A percentile compares a stretch with the other conserved stretches of the same genome.
Evolutionary conservation across 2,888 invertebrate genomes (phyloP).

Genomic region (Lottia scabra): DNA sequence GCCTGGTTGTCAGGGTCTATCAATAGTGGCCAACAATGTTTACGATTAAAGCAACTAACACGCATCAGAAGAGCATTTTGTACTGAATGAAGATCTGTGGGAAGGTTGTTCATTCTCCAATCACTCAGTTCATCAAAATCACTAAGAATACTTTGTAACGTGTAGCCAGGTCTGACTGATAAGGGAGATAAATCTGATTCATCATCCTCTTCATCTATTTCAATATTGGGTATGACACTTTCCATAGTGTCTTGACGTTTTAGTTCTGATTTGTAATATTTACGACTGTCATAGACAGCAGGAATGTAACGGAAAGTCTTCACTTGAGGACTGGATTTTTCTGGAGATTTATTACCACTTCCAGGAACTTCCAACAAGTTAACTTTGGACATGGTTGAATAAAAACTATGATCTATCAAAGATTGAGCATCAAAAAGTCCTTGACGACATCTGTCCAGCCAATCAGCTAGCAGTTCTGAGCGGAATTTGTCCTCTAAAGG

Average conservation of each 20-base stretch:
- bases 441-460: constrained; percentile 58
- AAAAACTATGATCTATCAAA: constrained; percentile 25
- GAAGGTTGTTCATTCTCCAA: constrained; percentile 60
- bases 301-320: constrained; percentile 55
- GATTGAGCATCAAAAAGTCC: constrained; percentile 37
- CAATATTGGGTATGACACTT: constrained; percentile 42
- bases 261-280: constrained; percentile 59
- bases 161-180: constrained; percentile 52
- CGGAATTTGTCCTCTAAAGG: constrained; percentile 61
- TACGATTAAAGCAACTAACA: constrained; percentile 55
- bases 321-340: constrained; percentile 42
- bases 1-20: constrained; percentile 67
- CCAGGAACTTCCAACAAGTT: constrained; percentile 15
- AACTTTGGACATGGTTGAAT: constrained; percentile 27
- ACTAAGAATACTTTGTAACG: constrained; percentile 59
- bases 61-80: constrained; percentile 65
- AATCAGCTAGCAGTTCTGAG: constrained; percentile 58
- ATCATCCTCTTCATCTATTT: constrained; percentile 50
- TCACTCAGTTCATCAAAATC: constrained; percentile 62
- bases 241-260: constrained; percentile 56
- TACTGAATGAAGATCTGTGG: constrained; percentile 63
- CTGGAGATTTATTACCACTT: not conserved
- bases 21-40: constrained; percentile 65
- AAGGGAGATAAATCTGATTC: constrained; percentile 53
- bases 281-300: constrained; percentile 56